Conservation (phyloP, 2,113 vertebrate species). For the Heloderma charlesbogerti region DNA sequence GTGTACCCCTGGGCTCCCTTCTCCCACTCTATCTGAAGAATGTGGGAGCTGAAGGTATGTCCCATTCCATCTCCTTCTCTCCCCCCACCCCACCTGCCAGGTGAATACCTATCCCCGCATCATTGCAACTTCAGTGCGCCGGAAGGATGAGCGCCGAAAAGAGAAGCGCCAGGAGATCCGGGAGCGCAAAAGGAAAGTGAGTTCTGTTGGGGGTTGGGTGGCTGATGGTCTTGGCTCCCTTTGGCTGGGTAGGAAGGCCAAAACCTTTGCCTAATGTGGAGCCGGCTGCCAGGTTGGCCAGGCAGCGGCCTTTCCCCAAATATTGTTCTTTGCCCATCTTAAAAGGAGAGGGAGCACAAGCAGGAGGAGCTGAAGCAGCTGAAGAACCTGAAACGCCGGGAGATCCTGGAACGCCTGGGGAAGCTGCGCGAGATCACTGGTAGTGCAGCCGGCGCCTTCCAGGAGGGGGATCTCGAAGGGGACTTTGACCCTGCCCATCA, state of each 20-base stretch:
- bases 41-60: too few relatives aligned
- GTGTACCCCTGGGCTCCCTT: background rate
- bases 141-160: conserved; percentile 87
- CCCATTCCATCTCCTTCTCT: too few relatives aligned
- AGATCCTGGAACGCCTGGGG: conserved; percentile 86
- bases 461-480: conserved; percentile 79
- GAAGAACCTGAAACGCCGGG: conserved; percentile 89
- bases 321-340: fast-evolving
- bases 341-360: conserved; percentile 87
- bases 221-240: background rate
- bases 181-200: conserved; percentile 85
- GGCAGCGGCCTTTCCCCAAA: fast-evolving
- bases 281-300: background rate
- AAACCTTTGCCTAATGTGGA: background rate
- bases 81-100: conserved; percentile 41
- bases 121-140: conserved; percentile 87
- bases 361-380: conserved; percentile 90
- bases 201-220: background rate
- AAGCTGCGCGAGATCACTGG: conserved; percentile 85
- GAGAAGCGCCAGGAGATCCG: conserved; percentile 83
- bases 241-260: too few relatives aligned
- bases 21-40: too few relatives aligned
- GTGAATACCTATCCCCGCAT: conserved; percentile 87
- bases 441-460: conserved; percentile 81
- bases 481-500: conserved; percentile 87